Conservation (phyloP, 92 coral and sea anemone genomes). For the Paramuricea clavata region DNA sequence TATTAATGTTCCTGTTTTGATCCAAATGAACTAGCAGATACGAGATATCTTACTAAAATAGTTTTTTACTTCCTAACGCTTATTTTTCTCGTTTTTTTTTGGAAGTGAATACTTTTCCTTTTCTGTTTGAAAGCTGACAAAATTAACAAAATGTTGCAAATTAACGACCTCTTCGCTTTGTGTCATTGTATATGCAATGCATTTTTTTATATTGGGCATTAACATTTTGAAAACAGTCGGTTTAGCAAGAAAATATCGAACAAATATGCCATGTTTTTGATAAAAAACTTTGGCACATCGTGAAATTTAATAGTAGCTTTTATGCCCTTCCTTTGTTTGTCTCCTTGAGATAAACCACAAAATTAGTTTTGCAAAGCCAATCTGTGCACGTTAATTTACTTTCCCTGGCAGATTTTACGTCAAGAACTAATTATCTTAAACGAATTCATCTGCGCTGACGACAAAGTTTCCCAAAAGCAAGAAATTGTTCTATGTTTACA, state of each 20-base stretch:
- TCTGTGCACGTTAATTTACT: constrained; percentile 10
- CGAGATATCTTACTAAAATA: neutral
- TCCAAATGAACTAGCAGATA: neutral
- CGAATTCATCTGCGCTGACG: neutral
- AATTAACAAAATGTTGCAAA: neutral
- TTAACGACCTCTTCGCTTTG: neutral
- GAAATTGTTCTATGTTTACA: neutral
- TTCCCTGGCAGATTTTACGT: neutral
- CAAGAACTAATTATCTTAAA: constrained; percentile 3
- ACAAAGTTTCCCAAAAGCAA: neutral
- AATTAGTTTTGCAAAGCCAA: neutral
- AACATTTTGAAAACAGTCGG: neutral
- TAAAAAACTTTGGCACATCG: neutral
- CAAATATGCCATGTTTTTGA: neutral
- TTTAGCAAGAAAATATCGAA: neutral
- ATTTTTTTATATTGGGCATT: too few species aligned
- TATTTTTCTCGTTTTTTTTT: neutral
- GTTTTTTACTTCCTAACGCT: neutral
- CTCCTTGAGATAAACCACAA: neutral
- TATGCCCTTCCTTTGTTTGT: neutral
- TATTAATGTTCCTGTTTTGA: neutral
- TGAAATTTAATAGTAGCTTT: constrained; percentile 4
- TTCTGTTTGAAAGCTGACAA: neutral
- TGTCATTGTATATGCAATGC: neutral
- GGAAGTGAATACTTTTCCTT: neutral